A percentile compares a stretch with the other conserved stretches of the same genome.
Conservation (phyloP, 2,888 invertebrate genomes). For the Apomyelois bistriatella region DNA sequence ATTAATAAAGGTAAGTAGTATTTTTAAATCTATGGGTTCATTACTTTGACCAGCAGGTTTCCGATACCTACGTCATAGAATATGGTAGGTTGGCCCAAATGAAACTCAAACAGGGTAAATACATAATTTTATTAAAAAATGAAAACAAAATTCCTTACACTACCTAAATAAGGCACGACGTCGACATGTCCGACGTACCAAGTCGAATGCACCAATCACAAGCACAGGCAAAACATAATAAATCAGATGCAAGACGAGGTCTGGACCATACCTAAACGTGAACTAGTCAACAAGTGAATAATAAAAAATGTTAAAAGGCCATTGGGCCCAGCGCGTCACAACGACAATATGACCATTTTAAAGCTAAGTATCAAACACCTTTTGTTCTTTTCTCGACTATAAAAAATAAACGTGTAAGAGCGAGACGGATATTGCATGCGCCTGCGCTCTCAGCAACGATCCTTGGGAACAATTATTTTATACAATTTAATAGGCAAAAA, state of each 20-base stretch:
- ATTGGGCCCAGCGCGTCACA: no score
- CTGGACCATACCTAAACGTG: not conserved
- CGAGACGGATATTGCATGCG: not conserved
- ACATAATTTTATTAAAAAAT: slow-evolving; percentile 76
- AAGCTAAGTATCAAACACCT: no score
- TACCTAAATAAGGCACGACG: slow-evolving; percentile 76
- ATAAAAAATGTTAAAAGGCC: no score
- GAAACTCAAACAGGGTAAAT: slow-evolving; percentile 51
- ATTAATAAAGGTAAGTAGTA: no score
- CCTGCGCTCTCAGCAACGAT: not conserved
- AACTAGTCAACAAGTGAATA: no score
- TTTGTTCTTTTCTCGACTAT: no score
- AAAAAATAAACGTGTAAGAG: not conserved
- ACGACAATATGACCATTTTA: no score
- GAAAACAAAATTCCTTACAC: slow-evolving; percentile 75
- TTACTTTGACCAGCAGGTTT: no score
- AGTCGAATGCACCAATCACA: slow-evolving; percentile 19
- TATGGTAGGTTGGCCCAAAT: slow-evolving; percentile 16
- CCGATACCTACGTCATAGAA: no score
- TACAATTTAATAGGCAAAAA: no score
- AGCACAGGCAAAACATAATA: slow-evolving; percentile 22
- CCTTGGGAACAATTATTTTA: no score
- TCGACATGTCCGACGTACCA: slow-evolving; percentile 50
- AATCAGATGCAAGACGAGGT: slow-evolving; percentile 3
- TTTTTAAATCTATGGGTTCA: no score